Conservation (phyloP, 2,888 invertebrate genomes). For the Panorpa germanica region DNA sequence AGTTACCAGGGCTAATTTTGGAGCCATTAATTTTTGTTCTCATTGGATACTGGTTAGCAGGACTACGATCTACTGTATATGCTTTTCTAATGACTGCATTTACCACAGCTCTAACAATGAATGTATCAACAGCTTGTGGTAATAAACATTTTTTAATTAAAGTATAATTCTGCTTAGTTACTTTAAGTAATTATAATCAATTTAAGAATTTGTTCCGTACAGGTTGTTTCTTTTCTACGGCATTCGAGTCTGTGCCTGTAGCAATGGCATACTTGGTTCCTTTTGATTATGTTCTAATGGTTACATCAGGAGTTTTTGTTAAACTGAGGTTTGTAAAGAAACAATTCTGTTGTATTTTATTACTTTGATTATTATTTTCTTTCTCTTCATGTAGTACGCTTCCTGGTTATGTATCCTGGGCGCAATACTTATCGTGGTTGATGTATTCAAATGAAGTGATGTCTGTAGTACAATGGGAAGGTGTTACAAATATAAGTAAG, state of each 20-base stretch:
- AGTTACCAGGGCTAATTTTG: constrained; percentile 71
- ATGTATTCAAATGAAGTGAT: constrained; percentile 74
- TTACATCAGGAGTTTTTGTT: constrained; percentile 70
- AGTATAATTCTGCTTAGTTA: background rate
- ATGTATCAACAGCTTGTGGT: constrained; percentile 78
- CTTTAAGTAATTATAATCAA: background rate
- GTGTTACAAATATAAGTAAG: constrained; percentile 53
- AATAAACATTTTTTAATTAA: constrained; percentile 16
- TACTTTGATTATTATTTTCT: constrained; percentile 11
- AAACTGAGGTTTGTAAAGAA: constrained; percentile 46
- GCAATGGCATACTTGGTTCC: constrained; percentile 74
- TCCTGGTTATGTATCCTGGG: constrained; percentile 52
- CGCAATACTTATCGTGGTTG: constrained; percentile 67
- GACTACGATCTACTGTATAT: constrained; percentile 44
- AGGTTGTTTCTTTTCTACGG: constrained; percentile 73
- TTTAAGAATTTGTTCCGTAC: constrained; percentile 14
- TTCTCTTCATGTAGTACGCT: constrained; percentile 35
- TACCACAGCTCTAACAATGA: constrained; percentile 58
- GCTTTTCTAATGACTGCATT: constrained; percentile 51
- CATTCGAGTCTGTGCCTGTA: constrained; percentile 58
- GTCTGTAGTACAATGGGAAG: constrained; percentile 65
- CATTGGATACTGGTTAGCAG: constrained; percentile 75
- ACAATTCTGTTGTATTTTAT: constrained; percentile 5
- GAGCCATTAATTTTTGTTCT: constrained; percentile 67
- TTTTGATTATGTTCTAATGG: constrained; percentile 71